Evolutionary conservation across 2,113 vertebrate genomes (phyloP).

Genomic region (Coracopsis vasa): DNA sequence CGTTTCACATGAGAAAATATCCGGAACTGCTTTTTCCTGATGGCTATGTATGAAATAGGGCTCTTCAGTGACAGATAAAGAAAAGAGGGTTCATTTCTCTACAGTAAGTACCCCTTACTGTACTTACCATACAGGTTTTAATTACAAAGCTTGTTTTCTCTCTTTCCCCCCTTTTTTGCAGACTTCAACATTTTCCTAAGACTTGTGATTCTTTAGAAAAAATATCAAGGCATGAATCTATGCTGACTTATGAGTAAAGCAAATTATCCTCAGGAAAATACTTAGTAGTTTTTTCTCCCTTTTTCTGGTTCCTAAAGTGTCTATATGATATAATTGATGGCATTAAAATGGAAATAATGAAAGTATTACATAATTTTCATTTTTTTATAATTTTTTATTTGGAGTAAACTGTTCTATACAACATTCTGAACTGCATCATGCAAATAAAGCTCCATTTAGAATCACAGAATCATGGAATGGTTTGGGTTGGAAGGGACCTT

Average conservation of each 20-base stretch:
- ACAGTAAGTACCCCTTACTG: not conserved
- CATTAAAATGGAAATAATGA: not conserved
- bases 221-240: not conserved
- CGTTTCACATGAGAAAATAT: not conserved
- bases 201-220: not conserved
- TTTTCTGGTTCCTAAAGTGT: not conserved
- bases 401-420: not conserved
- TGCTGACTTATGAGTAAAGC: not conserved
- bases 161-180: not conserved
- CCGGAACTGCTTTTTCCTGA: not conserved
- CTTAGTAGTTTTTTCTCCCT: not conserved
- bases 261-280: not conserved
- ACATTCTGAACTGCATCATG: not conserved
- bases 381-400: not conserved
- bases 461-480: not conserved
- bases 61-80: not conserved
- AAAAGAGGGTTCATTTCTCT: not conserved
- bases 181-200: not conserved
- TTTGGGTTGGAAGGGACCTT: not conserved
- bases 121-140: not conserved
- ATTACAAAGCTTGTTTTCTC: not conserved
- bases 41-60: not conserved
- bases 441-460: not conserved
- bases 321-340: not conserved
- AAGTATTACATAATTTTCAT: not conserved